Conservation (phyloP, 2,888 invertebrate genomes). For the Cistogaster globosa region DNA sequence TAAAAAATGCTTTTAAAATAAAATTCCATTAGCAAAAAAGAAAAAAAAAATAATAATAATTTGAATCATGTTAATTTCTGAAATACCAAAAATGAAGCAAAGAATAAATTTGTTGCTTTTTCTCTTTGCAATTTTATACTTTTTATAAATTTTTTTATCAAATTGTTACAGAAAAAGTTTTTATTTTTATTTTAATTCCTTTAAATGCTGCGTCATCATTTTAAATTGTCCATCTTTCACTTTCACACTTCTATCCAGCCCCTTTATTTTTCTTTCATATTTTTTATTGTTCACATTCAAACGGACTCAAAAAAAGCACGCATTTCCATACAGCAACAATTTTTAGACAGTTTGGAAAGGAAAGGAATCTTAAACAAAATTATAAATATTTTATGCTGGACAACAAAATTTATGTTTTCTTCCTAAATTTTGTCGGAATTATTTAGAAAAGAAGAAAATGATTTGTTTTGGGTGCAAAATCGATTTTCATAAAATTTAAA, state of each 20-base stretch:
- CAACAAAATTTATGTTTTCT: background rate
- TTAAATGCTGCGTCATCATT: constrained; percentile 67
- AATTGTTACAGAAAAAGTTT: constrained; percentile 50
- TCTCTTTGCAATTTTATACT: background rate
- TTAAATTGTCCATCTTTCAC: constrained; percentile 56
- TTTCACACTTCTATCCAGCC: constrained; percentile 19
- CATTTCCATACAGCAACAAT: constrained; percentile 11
- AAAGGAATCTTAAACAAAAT: background rate
- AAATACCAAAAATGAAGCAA: constrained; percentile 8
- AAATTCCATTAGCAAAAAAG: constrained; percentile 25
- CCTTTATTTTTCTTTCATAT: constrained; percentile 18
- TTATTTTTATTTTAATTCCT: constrained; percentile 56
- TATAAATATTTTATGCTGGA: background rate
- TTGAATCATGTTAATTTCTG: constrained; percentile 14
- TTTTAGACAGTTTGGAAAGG: constrained; percentile 6
- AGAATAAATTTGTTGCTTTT: background rate
- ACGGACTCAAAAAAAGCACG: constrained; percentile 17
- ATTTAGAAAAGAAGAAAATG: background rate
- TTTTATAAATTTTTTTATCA: constrained; percentile 44
- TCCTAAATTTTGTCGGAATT: background rate
- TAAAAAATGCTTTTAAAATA: constrained; percentile 15
- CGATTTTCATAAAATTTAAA: too few relatives aligned
- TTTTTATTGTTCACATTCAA: constrained; percentile 1
- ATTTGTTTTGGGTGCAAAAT: too few relatives aligned
- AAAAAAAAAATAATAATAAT: too few relatives aligned